Evolutionary conservation across 1,140 invertebrate species (phyloP), one percentile per base, ranked within the genome.

Genomic region (Neodiprion fabricii): DNA sequence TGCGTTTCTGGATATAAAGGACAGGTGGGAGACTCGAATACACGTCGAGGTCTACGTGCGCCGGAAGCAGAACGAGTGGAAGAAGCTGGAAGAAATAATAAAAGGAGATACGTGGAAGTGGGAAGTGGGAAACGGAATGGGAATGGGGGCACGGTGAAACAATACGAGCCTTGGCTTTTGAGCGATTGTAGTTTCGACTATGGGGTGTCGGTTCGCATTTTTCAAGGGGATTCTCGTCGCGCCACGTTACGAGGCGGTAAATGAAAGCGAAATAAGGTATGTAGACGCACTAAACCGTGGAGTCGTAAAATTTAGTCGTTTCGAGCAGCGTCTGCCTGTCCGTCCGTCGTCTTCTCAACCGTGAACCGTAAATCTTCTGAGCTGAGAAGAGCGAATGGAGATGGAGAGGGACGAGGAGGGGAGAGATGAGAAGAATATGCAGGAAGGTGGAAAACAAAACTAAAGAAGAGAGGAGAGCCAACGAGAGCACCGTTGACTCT

Each of bases 381-480:
- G 53, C n/a, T 9, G 53, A 61, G 53, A 61, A 61, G 53, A 61
- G 53, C 11, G n/a, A 17, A 61, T 12, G 9, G 53, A 61, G 53
- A 9, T 7, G n/a, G n/a, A 61, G 49, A 47, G 72, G 40, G 23
- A 67, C 66, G 71, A 14, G 50, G 48, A 61, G 71, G 61, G 71
- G 48, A 72, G 66, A 72, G 67, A 50, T 67, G 61, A 73, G 72
- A 68, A 48, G 67, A 68, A 49, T 14, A 73, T 28, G 67, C 9
- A 67, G n/a, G 50, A 53, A 69, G 66, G 67, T 17, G 67, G 61
- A 67, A 65, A 75, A 61, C 53, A 61, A 61, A 61, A 61, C 28
- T 40, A 40, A 17, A 17, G n/a, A 17, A 14, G 7, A 14, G 53
- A 40, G 28, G 28, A 40, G 28, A 40, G 53, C 4, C 11, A 61